Evolutionary conservation across 2,888 invertebrate genomes (phyloP), one percentile per base, ranked within the genome.

Genomic region (Polyommatus iphigenia): DNA sequence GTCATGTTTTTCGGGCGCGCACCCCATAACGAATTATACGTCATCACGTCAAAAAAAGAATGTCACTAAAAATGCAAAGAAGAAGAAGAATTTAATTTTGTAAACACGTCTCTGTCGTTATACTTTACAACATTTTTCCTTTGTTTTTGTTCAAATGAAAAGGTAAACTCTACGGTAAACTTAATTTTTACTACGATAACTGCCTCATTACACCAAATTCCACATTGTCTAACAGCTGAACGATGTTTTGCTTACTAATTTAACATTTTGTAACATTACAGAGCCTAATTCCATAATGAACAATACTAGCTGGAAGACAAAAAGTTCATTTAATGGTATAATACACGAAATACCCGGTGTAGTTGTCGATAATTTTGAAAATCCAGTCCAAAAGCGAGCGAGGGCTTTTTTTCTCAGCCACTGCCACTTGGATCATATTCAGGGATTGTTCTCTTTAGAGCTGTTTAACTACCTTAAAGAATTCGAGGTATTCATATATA

Each of bases 371-470:
- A 92, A 95, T 80, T 96, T 95, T 81, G 89, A 92, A 79, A 87
- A 84, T 59, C 82, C 88, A 0, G 93, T 94, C 81, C 84, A 91
- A 75, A 80, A 88, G 29, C 80, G 88, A 32, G 94, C 95, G 0
- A 88, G 89, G 67, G 93, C 93, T 0, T 96, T 95, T 86, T 96
- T 96, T 84, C 84, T 96, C 6, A 96, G 96, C 50, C 96, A 96
- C 83, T 96, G 95, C 80, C 96, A 96, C 81, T 82, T 84, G 0
- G 96, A 96, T 85, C 96, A 96, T 82, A 95, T 95, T 83, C 78
- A 84, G 5, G 96, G 96, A 0, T 83, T 96, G 2, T 78, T 81
- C 20, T 79, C 76, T 0, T 0, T 57, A 0, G 50, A 10, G 0
- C 83, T 90, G 2, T 76, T 84, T 0, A 50, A 79, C 2, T 32